phyloP scores from a whole-genome alignment of 2,888 invertebrate species.

The Cheilosia scutellata region DNA sequence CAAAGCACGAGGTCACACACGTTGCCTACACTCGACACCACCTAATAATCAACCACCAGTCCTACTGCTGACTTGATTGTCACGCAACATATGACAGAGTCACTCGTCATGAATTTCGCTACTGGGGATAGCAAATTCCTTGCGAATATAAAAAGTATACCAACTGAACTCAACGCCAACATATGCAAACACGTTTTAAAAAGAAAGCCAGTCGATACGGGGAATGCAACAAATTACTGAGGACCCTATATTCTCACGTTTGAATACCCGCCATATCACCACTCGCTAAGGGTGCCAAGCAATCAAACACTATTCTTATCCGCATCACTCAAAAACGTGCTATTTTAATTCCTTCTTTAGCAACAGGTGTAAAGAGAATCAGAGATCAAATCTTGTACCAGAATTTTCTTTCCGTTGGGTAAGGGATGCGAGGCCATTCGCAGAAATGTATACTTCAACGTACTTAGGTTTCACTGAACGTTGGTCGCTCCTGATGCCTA shows the following conservation, averaged over 20 bases:
- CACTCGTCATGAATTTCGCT: too few relatives aligned
- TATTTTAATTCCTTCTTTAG: constrained; percentile 49
- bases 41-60: too few relatives aligned
- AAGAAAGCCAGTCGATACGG: neutral
- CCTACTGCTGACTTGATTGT: too few relatives aligned
- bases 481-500: constrained; percentile 9
- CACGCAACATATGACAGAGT: too few relatives aligned
- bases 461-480: constrained; percentile 27
- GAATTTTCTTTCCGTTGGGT: neutral
- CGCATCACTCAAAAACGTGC: constrained; percentile 40
- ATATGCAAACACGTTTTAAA: constrained; percentile 44
- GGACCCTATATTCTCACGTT: constrained; percentile 59
- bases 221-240: neutral
- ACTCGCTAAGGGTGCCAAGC: neutral
- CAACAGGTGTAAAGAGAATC: constrained; percentile 67
- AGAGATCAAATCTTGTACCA: constrained; percentile 25
- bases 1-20: too few relatives aligned
- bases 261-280: neutral
- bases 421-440: neutral
- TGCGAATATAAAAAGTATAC: too few relatives aligned
- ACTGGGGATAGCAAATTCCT: too few relatives aligned
- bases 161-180: neutral
- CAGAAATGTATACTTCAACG: constrained; percentile 1
- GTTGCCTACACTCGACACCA: too few relatives aligned
- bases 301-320: constrained; percentile 34